These are phyloP conservation scores for Drusus annulatus DNA, from an alignment of 1,140 invertebrate genomes.

Conservation along the genomic window DNA sequence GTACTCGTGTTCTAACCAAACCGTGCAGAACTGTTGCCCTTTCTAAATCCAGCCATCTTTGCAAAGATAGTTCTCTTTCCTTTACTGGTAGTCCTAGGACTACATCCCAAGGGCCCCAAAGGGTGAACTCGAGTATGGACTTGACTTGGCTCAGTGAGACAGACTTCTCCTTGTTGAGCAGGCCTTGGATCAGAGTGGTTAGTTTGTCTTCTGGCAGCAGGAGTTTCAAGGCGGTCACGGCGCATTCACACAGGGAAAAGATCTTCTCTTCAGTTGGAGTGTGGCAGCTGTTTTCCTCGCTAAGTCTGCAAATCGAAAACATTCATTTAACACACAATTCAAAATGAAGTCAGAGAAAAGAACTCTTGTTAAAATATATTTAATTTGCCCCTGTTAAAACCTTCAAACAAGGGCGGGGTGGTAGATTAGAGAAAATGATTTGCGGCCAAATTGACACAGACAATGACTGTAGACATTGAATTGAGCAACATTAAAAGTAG, in stretches of 20 bases:
- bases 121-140: constrained; percentile 84
- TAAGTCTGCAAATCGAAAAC: constrained; percentile 69
- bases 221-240: constrained; percentile 78
- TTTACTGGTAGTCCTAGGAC: constrained; percentile 76
- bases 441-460: no score
- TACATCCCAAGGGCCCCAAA: constrained; percentile 88
- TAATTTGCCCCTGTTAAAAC: no score
- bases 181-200: constrained; percentile 77
- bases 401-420: no score
- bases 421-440: no score
- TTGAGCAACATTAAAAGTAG: no score
- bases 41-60: constrained; percentile 88
- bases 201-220: constrained; percentile 78
- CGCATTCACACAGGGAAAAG: constrained; percentile 85
- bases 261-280: constrained; percentile 72
- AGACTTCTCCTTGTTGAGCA: constrained; percentile 80
- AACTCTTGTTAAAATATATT: no score
- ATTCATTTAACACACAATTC: not conserved
- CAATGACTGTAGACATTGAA: no score
- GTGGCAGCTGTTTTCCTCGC: constrained; percentile 73
- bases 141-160: constrained; percentile 81
- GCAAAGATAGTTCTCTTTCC: constrained; percentile 80
- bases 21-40: constrained; percentile 86
- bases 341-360: no score
- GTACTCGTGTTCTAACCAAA: constrained; percentile 79